A percentile compares a stretch with the other conserved stretches of the same genome.
phyloP scores from a whole-genome alignment of 2,797 vertebrate genomes.

The Sparus aurata region DNA sequence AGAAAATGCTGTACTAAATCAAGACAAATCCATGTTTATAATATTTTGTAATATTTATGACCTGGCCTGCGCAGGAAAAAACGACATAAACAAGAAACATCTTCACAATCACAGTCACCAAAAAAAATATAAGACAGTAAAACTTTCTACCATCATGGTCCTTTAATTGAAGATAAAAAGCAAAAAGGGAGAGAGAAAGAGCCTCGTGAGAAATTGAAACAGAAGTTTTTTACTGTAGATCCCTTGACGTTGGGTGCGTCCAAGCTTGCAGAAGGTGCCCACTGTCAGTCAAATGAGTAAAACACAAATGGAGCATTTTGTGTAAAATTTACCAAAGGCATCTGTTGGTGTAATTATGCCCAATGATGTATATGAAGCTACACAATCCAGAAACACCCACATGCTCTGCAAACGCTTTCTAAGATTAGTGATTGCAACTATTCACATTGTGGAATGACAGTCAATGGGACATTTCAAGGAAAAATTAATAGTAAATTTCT shows the following conservation, averaged over 20 bases:
- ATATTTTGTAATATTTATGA: not conserved
- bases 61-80: not conserved
- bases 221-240: slow-evolving; percentile 11
- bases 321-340: slow-evolving; percentile 25
- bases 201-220: not conserved
- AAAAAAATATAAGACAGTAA: not conserved
- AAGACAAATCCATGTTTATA: not conserved
- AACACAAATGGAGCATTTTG: slow-evolving; percentile 29
- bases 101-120: not conserved
- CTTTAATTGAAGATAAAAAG: not conserved
- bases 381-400: not conserved
- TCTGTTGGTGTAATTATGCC: slow-evolving; percentile 26
- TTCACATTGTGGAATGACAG: not conserved
- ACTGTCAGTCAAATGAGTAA: slow-evolving; percentile 29
- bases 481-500: not conserved
- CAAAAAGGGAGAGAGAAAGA: not conserved
- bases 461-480: not conserved
- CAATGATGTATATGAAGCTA: slow-evolving; percentile 22
- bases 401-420: not conserved
- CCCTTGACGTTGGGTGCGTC: not conserved
- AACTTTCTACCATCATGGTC: not conserved
- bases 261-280: not conserved
- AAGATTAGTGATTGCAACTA: not conserved
- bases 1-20: slow-evolving; percentile 2
- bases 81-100: not conserved